Evolutionary conservation across 2,113 vertebrate genomes (phyloP).

Genomic region (Hemiprocne comata): DNA sequence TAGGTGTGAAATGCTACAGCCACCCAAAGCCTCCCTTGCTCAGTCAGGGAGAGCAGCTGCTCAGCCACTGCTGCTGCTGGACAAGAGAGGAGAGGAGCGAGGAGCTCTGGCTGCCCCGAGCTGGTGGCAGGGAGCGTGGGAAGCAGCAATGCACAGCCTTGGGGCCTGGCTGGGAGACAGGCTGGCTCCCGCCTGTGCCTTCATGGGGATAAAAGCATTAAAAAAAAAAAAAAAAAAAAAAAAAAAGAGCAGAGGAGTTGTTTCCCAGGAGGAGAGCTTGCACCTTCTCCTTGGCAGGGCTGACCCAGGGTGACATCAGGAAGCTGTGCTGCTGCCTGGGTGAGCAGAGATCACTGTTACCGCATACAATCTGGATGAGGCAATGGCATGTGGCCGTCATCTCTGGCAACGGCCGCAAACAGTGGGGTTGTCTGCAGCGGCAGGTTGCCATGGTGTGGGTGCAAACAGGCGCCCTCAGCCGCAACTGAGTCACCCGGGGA

Average conservation of each 20-base stretch:
- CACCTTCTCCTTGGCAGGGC: neutral
- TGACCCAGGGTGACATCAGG: neutral
- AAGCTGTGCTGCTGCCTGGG: neutral
- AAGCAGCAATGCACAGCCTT: neutral
- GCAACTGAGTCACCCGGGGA: neutral
- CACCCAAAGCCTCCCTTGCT: neutral
- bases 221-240: neutral
- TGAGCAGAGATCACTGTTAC: neutral
- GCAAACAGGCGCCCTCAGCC: neutral
- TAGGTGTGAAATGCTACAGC: rapidly evolving
- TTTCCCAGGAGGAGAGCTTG: neutral
- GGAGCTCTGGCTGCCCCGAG: rapidly evolving
- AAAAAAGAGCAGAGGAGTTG: neutral
- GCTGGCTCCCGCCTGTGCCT: neutral
- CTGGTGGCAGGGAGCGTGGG: neutral
- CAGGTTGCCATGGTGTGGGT: neutral
- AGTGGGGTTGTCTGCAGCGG: neutral
- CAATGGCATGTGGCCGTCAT: neutral
- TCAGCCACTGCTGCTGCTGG: neutral
- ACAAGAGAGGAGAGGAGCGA: neutral
- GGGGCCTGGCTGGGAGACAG: neutral
- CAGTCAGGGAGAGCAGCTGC: neutral
- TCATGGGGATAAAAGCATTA: neutral
- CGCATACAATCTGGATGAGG: neutral
- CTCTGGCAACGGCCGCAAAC: neutral